Conservation (phyloP, 2,113 vertebrate species). For the Aldabrachelys gigantea region DNA sequence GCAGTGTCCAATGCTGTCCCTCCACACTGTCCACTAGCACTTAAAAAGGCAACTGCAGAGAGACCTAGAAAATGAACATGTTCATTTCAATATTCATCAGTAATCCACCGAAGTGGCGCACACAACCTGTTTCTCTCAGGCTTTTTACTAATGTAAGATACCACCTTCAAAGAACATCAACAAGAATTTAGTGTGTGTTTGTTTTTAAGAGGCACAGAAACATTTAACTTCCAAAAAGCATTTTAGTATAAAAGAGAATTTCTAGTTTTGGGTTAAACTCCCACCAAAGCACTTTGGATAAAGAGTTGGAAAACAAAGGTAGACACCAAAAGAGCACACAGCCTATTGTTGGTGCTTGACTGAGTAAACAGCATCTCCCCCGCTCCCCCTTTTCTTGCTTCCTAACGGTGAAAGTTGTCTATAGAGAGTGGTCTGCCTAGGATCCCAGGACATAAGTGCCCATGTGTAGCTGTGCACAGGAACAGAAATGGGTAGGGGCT, state of each 20-base stretch:
- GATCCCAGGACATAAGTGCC: background rate
- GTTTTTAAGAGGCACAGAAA: background rate
- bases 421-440: background rate
- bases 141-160: background rate
- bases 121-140: background rate
- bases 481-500: background rate
- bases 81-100: background rate
- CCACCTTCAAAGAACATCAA: background rate
- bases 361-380: background rate
- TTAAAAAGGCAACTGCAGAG: background rate
- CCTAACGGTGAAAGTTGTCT: background rate
- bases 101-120: background rate
- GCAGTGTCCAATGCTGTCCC: fast-evolving
- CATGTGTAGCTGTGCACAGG: background rate
- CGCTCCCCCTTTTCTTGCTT: background rate
- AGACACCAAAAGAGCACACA: background rate
- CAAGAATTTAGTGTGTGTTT: background rate
- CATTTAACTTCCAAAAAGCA: background rate
- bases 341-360: no score
- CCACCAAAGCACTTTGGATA: background rate
- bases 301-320: background rate
- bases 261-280: background rate
- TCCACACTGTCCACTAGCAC: background rate
- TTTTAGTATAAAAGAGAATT: background rate
- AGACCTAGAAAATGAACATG: background rate